Conservation (phyloP, 2,797 vertebrate species). For the Catamblyrhynchus diadema region DNA sequence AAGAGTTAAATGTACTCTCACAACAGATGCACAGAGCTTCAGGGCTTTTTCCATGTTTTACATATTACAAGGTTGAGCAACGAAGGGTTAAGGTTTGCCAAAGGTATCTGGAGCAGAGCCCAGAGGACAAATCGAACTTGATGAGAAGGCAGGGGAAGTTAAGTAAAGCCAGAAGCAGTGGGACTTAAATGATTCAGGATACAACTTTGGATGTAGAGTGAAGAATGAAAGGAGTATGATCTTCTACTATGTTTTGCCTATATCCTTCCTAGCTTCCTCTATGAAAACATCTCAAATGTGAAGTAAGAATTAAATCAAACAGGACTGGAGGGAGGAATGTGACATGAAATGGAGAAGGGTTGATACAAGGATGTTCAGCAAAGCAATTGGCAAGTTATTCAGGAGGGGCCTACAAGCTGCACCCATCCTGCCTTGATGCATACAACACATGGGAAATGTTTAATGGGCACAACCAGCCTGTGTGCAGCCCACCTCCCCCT, state of each 20-base stretch:
- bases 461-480: not conserved
- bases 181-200: not conserved
- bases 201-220: not conserved
- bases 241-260: not conserved
- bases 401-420: not conserved
- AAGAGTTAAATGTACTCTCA: not conserved
- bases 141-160: not conserved
- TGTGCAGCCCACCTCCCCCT: not conserved
- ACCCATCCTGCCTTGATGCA: accelerated
- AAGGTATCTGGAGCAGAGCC: not conserved
- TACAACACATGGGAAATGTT: not conserved
- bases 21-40: not conserved
- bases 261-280: not conserved
- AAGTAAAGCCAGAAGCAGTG: not conserved
- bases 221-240: not conserved
- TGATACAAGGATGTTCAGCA: not conserved
- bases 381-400: not conserved
- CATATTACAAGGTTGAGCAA: not conserved
- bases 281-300: not conserved
- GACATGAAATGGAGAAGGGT: not conserved
- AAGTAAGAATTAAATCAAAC: not conserved
- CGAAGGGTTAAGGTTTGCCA: not conserved
- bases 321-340: not conserved
- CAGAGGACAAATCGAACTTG: not conserved
- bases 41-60: not conserved